phyloP scores from a whole-genome alignment of 2,888 invertebrate genomes.

The Aleiodes testaceus region DNA sequence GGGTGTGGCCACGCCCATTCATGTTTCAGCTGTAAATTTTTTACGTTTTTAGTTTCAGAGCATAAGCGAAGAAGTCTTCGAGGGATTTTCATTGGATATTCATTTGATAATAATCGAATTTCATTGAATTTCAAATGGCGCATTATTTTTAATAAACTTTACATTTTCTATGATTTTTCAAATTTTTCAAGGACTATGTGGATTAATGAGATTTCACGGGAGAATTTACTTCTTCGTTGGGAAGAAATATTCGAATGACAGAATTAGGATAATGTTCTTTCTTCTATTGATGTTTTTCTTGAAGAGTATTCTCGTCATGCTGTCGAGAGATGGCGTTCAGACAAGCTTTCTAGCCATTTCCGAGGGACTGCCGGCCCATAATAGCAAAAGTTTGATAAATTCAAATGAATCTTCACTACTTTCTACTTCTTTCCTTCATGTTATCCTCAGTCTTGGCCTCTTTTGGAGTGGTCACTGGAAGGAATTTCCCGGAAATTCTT shows the following conservation, averaged over 20 bases:
- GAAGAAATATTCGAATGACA: no score
- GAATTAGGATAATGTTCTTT: no score
- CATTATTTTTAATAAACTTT: no score
- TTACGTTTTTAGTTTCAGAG: constrained; percentile 53
- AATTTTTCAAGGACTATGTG: no score
- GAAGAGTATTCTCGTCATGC: neutral
- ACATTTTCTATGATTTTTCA: no score
- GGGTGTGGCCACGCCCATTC: constrained; percentile 55
- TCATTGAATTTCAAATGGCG: no score
- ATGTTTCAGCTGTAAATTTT: constrained; percentile 60
- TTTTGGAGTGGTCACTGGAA: constrained; percentile 6
- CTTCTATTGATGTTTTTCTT: neutral
- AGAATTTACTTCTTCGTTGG: no score
- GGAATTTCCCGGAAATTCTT: neutral
- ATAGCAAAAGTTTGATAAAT: constrained; percentile 24
- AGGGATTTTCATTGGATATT: neutral
- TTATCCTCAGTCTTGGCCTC: constrained; percentile 17
- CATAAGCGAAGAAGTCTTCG: neutral
- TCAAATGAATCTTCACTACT: constrained; percentile 28
- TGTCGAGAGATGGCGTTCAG: constrained; percentile 59
- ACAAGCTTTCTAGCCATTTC: neutral
- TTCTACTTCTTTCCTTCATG: constrained; percentile 21
- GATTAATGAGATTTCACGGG: no score
- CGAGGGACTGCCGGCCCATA: neutral
- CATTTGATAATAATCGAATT: neutral